phyloP scores from a whole-genome alignment of 2,888 invertebrate species.

The Eupithecia centaureata region DNA sequence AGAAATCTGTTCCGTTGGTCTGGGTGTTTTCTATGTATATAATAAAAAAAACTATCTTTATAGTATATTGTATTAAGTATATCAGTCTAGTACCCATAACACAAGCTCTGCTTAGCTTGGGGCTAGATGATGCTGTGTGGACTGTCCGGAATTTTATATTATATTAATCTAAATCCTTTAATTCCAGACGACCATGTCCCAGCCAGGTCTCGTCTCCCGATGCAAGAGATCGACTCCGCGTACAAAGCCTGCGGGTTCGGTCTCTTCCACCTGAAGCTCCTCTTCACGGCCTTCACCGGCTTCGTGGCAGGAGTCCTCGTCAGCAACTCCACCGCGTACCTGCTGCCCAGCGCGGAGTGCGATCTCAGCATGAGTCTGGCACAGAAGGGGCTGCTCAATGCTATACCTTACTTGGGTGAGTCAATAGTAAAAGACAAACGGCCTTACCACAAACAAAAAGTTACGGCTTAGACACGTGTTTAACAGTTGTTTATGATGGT shows the following conservation, averaged over 20 bases:
- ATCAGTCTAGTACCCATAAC: too few species aligned
- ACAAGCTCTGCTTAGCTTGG: too few species aligned
- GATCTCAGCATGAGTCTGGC: slow-evolving; percentile 66
- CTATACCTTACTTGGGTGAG: slow-evolving; percentile 69
- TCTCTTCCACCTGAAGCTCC: slow-evolving; percentile 59
- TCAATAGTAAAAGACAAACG: too few species aligned
- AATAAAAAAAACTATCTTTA: too few species aligned
- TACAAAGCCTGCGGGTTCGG: slow-evolving; percentile 66
- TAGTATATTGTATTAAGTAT: too few species aligned
- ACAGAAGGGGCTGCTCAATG: slow-evolving; percentile 68
- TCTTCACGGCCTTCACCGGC: slow-evolving; percentile 54
- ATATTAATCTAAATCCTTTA: background rate
- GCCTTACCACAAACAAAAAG: too few species aligned
- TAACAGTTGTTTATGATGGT: too few species aligned
- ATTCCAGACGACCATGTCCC: slow-evolving; percentile 20
- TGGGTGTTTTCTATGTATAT: too few species aligned
- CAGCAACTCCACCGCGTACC: slow-evolving; percentile 59
- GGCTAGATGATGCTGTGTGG: too few species aligned
- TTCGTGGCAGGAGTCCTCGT: slow-evolving; percentile 56
- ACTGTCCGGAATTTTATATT: too few species aligned
- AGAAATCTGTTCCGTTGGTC: too few species aligned
- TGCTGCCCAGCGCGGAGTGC: slow-evolving; percentile 70
- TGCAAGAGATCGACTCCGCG: slow-evolving; percentile 66
- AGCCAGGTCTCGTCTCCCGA: slow-evolving; percentile 49
- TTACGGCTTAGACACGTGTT: too few species aligned